Evolutionary conservation across 2,113 vertebrate genomes (phyloP), one percentile per base, ranked within the genome.

Genomic region (Otis tarda): DNA sequence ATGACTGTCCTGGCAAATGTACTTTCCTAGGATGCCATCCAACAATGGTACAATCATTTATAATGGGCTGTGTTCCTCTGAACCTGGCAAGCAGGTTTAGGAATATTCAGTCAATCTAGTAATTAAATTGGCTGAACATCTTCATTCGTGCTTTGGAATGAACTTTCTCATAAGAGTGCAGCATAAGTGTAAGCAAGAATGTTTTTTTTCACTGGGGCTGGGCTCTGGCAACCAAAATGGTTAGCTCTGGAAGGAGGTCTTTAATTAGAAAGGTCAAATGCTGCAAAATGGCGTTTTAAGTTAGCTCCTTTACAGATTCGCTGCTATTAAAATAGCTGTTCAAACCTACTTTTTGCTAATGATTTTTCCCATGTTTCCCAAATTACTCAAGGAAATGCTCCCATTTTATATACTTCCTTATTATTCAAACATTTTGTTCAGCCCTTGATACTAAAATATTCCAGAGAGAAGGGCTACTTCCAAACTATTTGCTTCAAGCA

Each of bases 91-190:
- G 74, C 14, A 65, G 37, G 74, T 85, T 87, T 91, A 94, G 91
- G 33, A 93, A 87, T 85, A 91, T 81, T 92, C 74, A 87, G 73
- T 95, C 90, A 96, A 89, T 96, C 70, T 70, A 89, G 55, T 94
- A 93, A 96, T 96, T 97, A 94, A 94, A 96, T 94, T 96, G 94
- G 93, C 96, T 93, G 86, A 96, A 95, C 63, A 95, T 93, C 84
- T 79, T 79, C 27, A 71, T 83, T 75, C 24, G 65, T 85, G 45
- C 74, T 94, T 91, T 91, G 91, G 75, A 94, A 96, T 14, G 8
- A 89, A 76, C 61, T 92, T 94, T 95, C 74, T 94, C 30, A 17
- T 82, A 69, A 83, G 22, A 60, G 9, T 83, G 33, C 35, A 84
- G 91, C 7, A 57, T 0, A 2, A 90, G 18, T 33, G 14, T 68